Conservation (phyloP, 2,797 vertebrate species). For the Dipus sagitta region DNA sequence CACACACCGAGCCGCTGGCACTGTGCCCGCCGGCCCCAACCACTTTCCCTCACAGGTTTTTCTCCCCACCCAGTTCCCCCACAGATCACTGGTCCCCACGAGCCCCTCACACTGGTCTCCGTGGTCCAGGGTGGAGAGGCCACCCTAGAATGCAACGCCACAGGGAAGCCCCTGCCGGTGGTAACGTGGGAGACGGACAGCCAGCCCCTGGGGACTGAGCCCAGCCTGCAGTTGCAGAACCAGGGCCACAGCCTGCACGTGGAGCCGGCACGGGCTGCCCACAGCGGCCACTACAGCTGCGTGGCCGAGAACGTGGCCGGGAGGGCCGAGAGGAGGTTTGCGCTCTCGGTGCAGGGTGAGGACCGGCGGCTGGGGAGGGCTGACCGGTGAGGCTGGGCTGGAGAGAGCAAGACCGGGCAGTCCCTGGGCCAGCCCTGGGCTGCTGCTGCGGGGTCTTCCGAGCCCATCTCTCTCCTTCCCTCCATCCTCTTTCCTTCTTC, state of each 20-base stretch:
- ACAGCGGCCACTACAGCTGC: constrained; percentile 85
- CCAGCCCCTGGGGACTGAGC: neutral
- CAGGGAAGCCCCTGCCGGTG: constrained; percentile 37
- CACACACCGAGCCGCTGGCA: neutral
- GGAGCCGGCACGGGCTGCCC: constrained; percentile 63
- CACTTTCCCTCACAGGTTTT: fast-evolving
- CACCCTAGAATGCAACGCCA: constrained; percentile 81
- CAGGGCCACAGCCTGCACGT: constrained; percentile 79
- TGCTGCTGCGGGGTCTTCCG: no score
- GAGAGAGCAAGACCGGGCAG: fast-evolving
- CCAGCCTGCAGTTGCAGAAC: constrained; percentile 63
- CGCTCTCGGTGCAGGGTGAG: constrained; percentile 86
- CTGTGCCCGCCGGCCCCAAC: fast-evolving
- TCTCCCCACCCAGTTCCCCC: constrained; percentile 75
- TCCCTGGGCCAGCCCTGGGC: fast-evolving
- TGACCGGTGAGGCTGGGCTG: neutral
- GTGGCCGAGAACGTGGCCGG: constrained; percentile 74
- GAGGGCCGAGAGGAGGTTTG: constrained; percentile 82
- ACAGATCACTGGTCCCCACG: constrained; percentile 45
- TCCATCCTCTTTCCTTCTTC: no score
- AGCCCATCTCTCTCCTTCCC: no score
- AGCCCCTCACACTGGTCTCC: constrained; percentile 61
- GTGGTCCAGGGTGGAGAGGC: constrained; percentile 70
- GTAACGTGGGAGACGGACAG: constrained; percentile 85
- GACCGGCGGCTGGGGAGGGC: fast-evolving